A percentile compares a stretch with the other conserved stretches of the same genome.
These are phyloP conservation scores for Sesia bembeciformis DNA, from an alignment of 2,888 invertebrate species.

Conservation along the genomic window DNA sequence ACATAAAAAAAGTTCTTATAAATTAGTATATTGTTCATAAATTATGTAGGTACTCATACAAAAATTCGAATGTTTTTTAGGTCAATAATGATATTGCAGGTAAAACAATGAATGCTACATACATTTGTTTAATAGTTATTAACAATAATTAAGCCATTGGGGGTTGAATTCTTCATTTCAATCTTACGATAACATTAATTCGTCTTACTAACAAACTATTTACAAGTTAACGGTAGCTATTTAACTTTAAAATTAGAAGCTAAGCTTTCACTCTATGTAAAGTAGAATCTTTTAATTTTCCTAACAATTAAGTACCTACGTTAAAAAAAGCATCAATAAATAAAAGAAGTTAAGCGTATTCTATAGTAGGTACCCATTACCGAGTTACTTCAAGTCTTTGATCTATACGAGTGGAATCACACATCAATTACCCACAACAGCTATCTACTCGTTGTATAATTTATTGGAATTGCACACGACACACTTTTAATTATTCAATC, in stretches of 20 bases:
- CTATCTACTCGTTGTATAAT: constrained; percentile 49
- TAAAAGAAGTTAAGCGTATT: constrained; percentile 25
- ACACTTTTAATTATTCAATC: constrained; percentile 23
- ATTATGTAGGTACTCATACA: too few relatives aligned
- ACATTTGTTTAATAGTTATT: too few relatives aligned
- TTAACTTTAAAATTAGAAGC: constrained; percentile 6
- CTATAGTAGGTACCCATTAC: constrained; percentile 22
- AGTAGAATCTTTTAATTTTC: constrained; percentile 6
- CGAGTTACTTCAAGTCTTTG: constrained; percentile 29
- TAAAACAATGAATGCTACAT: too few relatives aligned
- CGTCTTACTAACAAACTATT: constrained; percentile 8
- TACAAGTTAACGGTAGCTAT: constrained; percentile 10
- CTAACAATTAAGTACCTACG: constrained; percentile 3
- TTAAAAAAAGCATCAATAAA: constrained; percentile 20
- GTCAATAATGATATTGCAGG: too few relatives aligned
- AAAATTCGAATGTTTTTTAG: too few relatives aligned
- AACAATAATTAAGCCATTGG: too few relatives aligned
- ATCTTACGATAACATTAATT: not conserved
- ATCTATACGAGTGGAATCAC: constrained; percentile 35
- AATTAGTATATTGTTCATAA: too few relatives aligned
- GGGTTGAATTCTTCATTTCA: too few relatives aligned
- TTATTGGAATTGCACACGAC: constrained; percentile 39
- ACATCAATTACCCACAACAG: constrained; percentile 26
- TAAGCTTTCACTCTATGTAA: constrained; percentile 10
- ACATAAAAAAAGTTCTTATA: too few relatives aligned